Evolutionary conservation across 2,888 invertebrate species (phyloP).

Genomic region (Drosophila gaucha): DNA sequence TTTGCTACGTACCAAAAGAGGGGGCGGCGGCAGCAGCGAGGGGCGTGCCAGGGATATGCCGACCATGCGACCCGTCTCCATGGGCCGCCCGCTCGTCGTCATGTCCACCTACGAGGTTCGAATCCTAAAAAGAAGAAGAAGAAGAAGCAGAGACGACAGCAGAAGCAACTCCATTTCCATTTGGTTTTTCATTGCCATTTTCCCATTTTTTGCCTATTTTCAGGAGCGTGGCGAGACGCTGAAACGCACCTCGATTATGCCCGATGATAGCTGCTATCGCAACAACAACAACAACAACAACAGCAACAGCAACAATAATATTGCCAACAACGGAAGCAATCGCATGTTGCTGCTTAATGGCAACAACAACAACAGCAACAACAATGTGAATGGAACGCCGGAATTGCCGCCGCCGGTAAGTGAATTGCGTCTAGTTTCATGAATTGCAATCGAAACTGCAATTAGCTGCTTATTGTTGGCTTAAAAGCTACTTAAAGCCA

Average conservation of each 20-base stretch:
- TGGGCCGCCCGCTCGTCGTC: constrained; percentile 63
- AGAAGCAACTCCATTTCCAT: constrained; percentile 1
- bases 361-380: constrained; percentile 33
- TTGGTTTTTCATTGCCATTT: not conserved
- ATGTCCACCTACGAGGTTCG: constrained; percentile 76
- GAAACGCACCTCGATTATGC: constrained; percentile 83
- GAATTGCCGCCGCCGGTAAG: constrained; percentile 82
- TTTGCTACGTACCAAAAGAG: constrained; percentile 60
- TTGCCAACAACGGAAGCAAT: constrained; percentile 50
- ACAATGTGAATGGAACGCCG: constrained; percentile 37
- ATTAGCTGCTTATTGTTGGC: not conserved
- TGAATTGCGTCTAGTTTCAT: constrained; percentile 16
- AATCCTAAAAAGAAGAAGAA: no score
- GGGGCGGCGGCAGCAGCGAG: constrained; percentile 14
- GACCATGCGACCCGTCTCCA: constrained; percentile 70
- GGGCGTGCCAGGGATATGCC: constrained; percentile 62
- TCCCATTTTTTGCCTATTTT: constrained; percentile 3
- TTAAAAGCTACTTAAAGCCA: not conserved
- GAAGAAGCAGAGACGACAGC: not conserved
- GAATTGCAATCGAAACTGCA: not conserved
- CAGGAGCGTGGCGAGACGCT: constrained; percentile 84
- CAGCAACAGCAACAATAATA: constrained; percentile 25
- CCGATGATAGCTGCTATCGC: constrained; percentile 83
- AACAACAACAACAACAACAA: constrained; percentile 56
- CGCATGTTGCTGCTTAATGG: constrained; percentile 56